These are phyloP conservation scores for Nasonia vitripennis DNA, from an alignment of 1,140 invertebrate genomes.

Conservation along the genomic window DNA sequence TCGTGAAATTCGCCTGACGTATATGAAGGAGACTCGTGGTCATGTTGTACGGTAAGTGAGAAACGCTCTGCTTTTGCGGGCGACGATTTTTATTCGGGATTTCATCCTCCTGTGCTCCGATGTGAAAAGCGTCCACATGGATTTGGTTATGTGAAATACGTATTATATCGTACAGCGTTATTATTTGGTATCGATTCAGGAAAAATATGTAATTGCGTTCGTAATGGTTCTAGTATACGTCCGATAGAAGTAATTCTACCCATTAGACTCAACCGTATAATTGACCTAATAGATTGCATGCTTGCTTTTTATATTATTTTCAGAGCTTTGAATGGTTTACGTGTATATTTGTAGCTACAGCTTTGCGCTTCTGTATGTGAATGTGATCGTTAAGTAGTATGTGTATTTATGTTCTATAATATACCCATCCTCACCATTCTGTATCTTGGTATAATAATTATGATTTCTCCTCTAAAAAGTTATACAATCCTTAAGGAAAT, in stretches of 20 bases:
- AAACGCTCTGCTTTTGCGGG: too few relatives aligned
- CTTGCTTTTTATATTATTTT: constrained; percentile 51
- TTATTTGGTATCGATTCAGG: not conserved
- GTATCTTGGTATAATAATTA: too few relatives aligned
- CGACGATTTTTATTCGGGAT: not conserved
- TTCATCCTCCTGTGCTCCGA: not conserved
- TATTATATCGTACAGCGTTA: too few relatives aligned
- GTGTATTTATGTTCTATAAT: not conserved
- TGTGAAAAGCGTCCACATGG: not conserved
- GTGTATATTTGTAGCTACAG: not conserved
- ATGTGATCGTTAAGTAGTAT: not conserved
- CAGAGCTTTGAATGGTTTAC: constrained; percentile 20
- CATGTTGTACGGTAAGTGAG: not conserved
- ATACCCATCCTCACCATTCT: not conserved
- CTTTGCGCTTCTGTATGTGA: constrained; percentile 20
- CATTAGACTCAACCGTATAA: not conserved
- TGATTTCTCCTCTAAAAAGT: too few relatives aligned
- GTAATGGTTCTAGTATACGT: too few relatives aligned
- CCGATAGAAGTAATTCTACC: not conserved
- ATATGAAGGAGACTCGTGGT: not conserved
- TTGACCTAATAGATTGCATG: constrained; percentile 11
- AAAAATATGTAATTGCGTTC: not conserved
- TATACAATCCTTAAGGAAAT: too few relatives aligned
- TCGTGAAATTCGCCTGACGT: not conserved
- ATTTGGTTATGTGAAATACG: too few relatives aligned